Base-by-base conservation (phyloP, 2,113 vertebrate genomes). In the Ellobius talpinus region DNA sequence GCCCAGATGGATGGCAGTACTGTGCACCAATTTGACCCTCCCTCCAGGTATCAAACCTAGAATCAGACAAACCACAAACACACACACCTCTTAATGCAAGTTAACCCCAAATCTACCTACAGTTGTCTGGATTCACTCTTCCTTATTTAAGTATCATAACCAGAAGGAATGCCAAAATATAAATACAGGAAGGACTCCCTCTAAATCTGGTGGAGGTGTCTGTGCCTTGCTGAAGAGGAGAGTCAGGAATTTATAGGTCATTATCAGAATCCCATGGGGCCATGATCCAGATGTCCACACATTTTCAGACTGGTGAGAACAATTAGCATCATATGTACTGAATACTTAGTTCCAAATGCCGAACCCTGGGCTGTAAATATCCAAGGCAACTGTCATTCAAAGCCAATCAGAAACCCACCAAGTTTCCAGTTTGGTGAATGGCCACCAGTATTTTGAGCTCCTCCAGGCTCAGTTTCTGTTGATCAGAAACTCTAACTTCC, bases 21-120 rank as follows among this genome's bases (percentile, higher is more conserved):
- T 99, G 97, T 99, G 99, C 31, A 99, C 99, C 96, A 99, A 95
- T 95, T 99, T 99, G 21, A 99, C 98, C 98, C 98, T 99, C 17
- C 99, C 99, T 36, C 99, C 99, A 11, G 99, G 99, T 85, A 99
- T 98, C 92, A 99, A 98, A 91, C 99, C 99, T 99, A 95, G 23
- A 97, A 92, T 97, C 42, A 93, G n/a, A 89, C 3, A 21, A 36
- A 23, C 1, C 63, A 50, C 11, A 97, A 10, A 92, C 55, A 81
- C 76, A 7, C 1, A 42, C 0, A 78, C 87, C 52, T 89, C 50
- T 42, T 92, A 86, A 47, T 29, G 81, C 3, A 58, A 89, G 17
- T 23, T 33, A 70, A 73, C 19, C 76, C 61, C 70, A 61, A 36
- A 39, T 42, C 77, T 9, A 63, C 61, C 16, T 36, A 72, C 50